Conservation (phyloP, 1,140 invertebrate species). For the Drosophila littoralis region DNA sequence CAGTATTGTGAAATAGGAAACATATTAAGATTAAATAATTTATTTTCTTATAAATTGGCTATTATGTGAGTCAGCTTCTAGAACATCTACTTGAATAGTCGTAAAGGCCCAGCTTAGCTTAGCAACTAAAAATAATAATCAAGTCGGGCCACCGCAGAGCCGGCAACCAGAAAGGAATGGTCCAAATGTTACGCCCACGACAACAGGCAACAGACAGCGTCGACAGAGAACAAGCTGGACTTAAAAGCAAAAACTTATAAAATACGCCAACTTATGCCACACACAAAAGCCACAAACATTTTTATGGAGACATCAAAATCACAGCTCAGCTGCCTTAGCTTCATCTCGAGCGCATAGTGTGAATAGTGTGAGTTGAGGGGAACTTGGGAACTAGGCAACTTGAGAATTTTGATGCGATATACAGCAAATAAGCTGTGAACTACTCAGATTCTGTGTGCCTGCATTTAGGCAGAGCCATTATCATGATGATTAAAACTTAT, state of each 20-base stretch:
- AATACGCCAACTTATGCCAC: conserved; percentile 41
- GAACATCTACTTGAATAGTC: neutral
- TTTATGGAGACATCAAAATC: conserved; percentile 79
- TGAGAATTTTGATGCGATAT: conserved; percentile 23
- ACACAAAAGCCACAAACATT: conserved; percentile 45
- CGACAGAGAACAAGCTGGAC: conserved; percentile 22
- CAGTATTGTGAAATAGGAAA: no score
- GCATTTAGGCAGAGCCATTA: conserved; percentile 73
- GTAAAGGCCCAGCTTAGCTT: neutral
- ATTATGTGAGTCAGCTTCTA: conserved; percentile 1
- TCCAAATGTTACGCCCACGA: conserved; percentile 48
- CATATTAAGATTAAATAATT: neutral
- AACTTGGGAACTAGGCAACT: conserved; percentile 9
- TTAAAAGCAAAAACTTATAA: conserved; percentile 70
- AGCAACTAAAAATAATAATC: neutral
- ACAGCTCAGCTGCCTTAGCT: conserved; percentile 18
- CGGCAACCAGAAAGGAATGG: conserved; percentile 8
- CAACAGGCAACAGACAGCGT: conserved; percentile 1
- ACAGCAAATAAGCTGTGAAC: conserved; percentile 34
- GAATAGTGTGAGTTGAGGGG: conserved; percentile 19
- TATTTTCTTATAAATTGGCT: neutral
- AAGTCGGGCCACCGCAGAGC: neutral
- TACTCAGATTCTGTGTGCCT: conserved; percentile 11
- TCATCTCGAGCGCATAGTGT: neutral
- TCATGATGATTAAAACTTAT: conserved; percentile 83